Conservation (phyloP, 1,140 invertebrate genomes). For the Heliothis virescens region DNA sequence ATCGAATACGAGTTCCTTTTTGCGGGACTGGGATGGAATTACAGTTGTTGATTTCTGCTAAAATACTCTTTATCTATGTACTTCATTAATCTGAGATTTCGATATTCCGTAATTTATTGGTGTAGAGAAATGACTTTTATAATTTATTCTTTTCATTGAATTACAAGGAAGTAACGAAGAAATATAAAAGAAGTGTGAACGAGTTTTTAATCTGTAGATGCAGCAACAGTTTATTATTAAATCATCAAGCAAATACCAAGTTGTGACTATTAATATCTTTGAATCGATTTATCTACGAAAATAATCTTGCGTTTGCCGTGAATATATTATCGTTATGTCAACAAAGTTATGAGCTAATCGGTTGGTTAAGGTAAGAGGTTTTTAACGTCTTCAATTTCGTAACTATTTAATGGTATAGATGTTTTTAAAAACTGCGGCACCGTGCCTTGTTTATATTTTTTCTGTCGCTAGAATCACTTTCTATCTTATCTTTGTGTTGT, state of each 20-base stretch:
- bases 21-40: too few relatives aligned
- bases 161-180: constrained; percentile 34
- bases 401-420: neutral
- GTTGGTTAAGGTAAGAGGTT: constrained; percentile 64
- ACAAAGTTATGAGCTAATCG: constrained; percentile 78
- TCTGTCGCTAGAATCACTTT: constrained; percentile 19
- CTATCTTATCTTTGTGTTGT: constrained; percentile 5
- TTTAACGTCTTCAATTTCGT: neutral
- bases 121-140: constrained; percentile 56
- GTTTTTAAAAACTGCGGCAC: neutral
- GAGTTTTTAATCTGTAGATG: constrained; percentile 1
- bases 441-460: constrained; percentile 46
- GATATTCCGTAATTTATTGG: constrained; percentile 64
- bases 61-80: too few relatives aligned
- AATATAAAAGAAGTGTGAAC: neutral
- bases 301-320: constrained; percentile 67
- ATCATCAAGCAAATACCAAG: constrained; percentile 48
- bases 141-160: constrained; percentile 52
- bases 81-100: too few relatives aligned
- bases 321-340: constrained; percentile 73
- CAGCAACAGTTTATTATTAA: constrained; percentile 7
- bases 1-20: too few relatives aligned
- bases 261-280: constrained; percentile 63
- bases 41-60: too few relatives aligned
- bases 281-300: constrained; percentile 79